Percentiles rank a stretch among this genome's conserved stretches.
phyloP scores from a whole-genome alignment of 1,140 invertebrate species.

The Sminthurinus signatus region DNA sequence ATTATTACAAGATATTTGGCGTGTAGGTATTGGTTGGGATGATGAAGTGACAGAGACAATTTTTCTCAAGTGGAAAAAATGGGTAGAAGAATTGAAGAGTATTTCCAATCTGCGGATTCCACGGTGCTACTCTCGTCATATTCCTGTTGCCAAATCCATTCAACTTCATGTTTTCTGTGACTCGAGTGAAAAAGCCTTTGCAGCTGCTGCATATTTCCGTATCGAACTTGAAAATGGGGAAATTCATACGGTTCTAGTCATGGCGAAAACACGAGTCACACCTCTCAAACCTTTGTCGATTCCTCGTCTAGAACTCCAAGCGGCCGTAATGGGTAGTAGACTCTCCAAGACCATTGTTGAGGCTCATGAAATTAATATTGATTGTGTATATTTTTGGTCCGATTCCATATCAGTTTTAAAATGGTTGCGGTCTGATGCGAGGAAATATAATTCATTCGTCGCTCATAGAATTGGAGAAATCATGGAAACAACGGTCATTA shows the following conservation, averaged over 20 bases:
- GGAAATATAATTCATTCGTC: slow-evolving; percentile 29
- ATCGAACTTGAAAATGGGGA: not conserved
- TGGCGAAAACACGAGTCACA: slow-evolving; percentile 21
- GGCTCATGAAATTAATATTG: slow-evolving; percentile 11
- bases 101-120: slow-evolving; percentile 1
- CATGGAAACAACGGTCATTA: not conserved
- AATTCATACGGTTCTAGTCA: not conserved
- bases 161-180: slow-evolving; percentile 28
- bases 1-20: slow-evolving; percentile 30
- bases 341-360: slow-evolving; percentile 30
- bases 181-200: slow-evolving; percentile 21
- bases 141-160: slow-evolving; percentile 7
- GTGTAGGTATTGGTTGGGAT: slow-evolving; percentile 26
- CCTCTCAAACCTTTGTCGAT: slow-evolving; percentile 45
- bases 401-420: slow-evolving; percentile 30
- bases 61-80: slow-evolving; percentile 11
- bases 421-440: slow-evolving; percentile 22
- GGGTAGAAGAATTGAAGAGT: not conserved
- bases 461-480: slow-evolving; percentile 38
- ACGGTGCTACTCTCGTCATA: slow-evolving; percentile 22
- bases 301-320: slow-evolving; percentile 47
- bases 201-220: not conserved
- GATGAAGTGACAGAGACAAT: slow-evolving; percentile 7
- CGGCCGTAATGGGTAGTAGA: slow-evolving; percentile 44
- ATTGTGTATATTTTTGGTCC: slow-evolving; percentile 23